Evolutionary conservation across 2,113 vertebrate species (phyloP).

Genomic region (Grus americana): DNA sequence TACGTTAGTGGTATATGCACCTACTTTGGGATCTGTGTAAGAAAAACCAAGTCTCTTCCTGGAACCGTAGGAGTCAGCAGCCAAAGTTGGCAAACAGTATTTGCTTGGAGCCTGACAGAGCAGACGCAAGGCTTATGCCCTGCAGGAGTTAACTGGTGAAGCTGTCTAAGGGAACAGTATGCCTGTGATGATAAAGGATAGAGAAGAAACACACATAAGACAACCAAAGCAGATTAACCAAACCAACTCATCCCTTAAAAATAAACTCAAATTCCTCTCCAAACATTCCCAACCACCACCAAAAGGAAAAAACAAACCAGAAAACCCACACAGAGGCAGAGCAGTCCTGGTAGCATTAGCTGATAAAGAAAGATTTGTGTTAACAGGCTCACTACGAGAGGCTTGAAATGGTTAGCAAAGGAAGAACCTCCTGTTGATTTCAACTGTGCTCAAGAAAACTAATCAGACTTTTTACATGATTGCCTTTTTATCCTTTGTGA

Average conservation of each 20-base stretch:
- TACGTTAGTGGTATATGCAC: accelerated
- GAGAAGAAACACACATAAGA: not conserved
- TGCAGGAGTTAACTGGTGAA: not conserved
- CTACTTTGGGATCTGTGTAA: not conserved
- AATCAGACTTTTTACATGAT: not conserved
- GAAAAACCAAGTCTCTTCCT: not conserved
- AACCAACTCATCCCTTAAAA: not conserved
- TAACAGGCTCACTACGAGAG: not conserved
- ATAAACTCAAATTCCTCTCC: not conserved
- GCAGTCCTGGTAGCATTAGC: not conserved
- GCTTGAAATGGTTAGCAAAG: not conserved
- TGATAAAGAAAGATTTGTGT: not conserved
- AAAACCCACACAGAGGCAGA: not conserved
- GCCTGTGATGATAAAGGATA: not conserved
- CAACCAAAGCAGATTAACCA: not conserved
- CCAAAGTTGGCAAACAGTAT: not conserved
- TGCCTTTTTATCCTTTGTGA: not conserved
- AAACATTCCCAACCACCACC: not conserved
- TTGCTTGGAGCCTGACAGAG: not conserved
- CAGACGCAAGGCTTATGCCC: not conserved
- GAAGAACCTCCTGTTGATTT: not conserved
- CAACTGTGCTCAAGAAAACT: not conserved
- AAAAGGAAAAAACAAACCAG: not conserved
- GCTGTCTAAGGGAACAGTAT: accelerated
- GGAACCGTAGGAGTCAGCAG: not conserved